These are phyloP conservation scores for Picathartes gymnocephalus DNA, from an alignment of 2,113 vertebrate species.

Conservation along the genomic window DNA sequence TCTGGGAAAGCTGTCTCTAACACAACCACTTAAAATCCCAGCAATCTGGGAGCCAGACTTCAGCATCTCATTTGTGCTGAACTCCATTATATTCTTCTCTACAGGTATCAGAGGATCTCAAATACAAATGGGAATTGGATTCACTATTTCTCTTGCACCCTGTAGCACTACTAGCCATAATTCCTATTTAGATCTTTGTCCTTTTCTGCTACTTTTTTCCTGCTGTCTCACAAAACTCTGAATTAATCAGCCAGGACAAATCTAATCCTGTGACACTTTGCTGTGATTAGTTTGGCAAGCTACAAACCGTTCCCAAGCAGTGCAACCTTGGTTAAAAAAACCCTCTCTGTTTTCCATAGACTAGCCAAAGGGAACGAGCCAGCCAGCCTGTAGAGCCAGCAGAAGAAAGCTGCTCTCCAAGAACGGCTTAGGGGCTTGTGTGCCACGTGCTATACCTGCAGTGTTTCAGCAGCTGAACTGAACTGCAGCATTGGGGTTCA, in stretches of 20 bases:
- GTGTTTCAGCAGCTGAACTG: background rate
- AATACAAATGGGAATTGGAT: background rate
- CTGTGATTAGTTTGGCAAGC: constrained; percentile 35
- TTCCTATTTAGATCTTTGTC: background rate
- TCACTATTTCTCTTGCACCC: background rate
- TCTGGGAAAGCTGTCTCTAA: background rate
- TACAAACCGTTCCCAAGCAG: background rate
- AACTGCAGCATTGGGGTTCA: background rate
- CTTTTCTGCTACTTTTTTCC: background rate
- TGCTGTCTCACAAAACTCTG: background rate
- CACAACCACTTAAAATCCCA: background rate
- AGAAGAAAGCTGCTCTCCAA: background rate
- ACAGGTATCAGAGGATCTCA: background rate
- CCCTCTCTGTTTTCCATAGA: constrained; percentile 2
- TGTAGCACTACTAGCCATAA: background rate
- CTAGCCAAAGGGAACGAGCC: background rate
- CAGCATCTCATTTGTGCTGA: background rate
- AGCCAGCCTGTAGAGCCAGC: background rate
- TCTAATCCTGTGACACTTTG: background rate
- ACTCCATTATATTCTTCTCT: background rate
- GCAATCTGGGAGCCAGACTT: background rate
- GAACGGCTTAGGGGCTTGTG: background rate
- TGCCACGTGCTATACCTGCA: background rate
- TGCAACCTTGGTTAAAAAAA: constrained; percentile 34
- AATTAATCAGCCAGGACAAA: constrained; percentile 18